Evolutionary conservation across 2,888 invertebrate species (phyloP).

Genomic region (Phlogophora meticulosa): DNA sequence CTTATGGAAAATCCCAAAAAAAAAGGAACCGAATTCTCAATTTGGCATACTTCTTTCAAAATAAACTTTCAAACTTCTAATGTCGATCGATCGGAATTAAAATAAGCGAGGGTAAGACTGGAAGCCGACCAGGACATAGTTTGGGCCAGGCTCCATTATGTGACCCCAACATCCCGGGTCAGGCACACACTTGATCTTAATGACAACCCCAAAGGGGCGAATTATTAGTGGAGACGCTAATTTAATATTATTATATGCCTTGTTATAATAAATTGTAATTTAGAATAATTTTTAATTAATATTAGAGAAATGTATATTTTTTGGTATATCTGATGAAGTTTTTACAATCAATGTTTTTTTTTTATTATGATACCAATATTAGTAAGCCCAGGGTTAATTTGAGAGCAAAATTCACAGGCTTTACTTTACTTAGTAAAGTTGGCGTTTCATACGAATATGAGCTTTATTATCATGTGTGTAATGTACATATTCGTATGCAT

Average conservation of each 20-base stretch:
- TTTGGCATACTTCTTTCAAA: too few relatives aligned
- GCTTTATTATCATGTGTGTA: too few relatives aligned
- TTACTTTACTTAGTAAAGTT: too few relatives aligned
- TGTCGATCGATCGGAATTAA: too few relatives aligned
- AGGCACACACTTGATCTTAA: constrained; percentile 40
- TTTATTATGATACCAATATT: constrained; percentile 6
- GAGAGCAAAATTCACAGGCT: too few relatives aligned
- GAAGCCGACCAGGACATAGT: not conserved
- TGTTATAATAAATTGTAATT: constrained; percentile 55
- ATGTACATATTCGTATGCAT: too few relatives aligned
- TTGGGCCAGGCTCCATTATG: not conserved
- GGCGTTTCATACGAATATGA: too few relatives aligned
- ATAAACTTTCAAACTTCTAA: too few relatives aligned
- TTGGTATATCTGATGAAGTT: constrained; percentile 46
- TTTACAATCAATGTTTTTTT: too few relatives aligned
- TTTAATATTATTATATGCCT: constrained; percentile 55
- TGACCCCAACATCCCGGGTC: not conserved
- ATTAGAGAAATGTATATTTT: constrained; percentile 60
- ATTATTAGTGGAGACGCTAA: constrained; percentile 42
- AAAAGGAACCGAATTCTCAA: too few relatives aligned
- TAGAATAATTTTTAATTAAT: constrained; percentile 48
- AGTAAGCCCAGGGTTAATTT: too few relatives aligned
- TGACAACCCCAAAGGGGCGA: constrained; percentile 30
- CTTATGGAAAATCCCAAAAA: too few relatives aligned
- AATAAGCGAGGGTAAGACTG: not conserved